Base-by-base conservation (phyloP, 2,113 vertebrate genomes). In the Heterotilapia buettikoferi region DNA sequence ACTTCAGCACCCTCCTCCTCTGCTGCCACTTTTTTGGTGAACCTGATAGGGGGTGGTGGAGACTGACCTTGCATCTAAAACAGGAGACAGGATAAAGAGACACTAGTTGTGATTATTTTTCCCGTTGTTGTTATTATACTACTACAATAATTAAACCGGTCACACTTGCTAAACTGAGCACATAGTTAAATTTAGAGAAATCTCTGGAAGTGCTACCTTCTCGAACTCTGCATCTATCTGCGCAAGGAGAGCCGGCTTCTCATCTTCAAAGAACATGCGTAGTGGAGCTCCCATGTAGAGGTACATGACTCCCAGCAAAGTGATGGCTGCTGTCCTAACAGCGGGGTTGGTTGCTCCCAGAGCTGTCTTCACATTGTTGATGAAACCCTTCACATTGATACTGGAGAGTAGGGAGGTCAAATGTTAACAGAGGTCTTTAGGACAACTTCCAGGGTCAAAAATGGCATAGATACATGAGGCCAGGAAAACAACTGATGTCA, bases 201-300 rank as follows among this genome's bases (percentile, higher is more conserved):
- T 31, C 45, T 31, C 26, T n/a, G 29, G 45, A 52, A 52, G 4
- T 9, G 73, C 59, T 95, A 99, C 99, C 98, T 99, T 99, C 84
- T 99, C 98, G 96, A 99, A 98, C 92, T 99, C 98, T 2, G 98
- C 96, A 88, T 99, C 98, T 83, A 99, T 99, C 92, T 99, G 99
- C 5, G 98, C 93, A 8, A 99, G 97, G 38, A 99, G 97, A 16
- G 99, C 98, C 18, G 98, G 98, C 57, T 99, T 99, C 92, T 99
- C 99, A 85, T 99, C 98, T 84, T 99, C 99, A 93, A 99, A 99
- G 95, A 99, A 99, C 97, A 99, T 98, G 52, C 98, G 95, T 31
- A 99, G 95, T 16, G 98, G 97, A 14, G 98, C 97, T 14, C 98
- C 99, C 96, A 99, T 97, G 92, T 99, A 99, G 36, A 99, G 96